A percentile compares a stretch with the other conserved stretches of the same genome.
phyloP scores from a whole-genome alignment of 2,113 vertebrate species.

The Dromaius novaehollandiae region DNA sequence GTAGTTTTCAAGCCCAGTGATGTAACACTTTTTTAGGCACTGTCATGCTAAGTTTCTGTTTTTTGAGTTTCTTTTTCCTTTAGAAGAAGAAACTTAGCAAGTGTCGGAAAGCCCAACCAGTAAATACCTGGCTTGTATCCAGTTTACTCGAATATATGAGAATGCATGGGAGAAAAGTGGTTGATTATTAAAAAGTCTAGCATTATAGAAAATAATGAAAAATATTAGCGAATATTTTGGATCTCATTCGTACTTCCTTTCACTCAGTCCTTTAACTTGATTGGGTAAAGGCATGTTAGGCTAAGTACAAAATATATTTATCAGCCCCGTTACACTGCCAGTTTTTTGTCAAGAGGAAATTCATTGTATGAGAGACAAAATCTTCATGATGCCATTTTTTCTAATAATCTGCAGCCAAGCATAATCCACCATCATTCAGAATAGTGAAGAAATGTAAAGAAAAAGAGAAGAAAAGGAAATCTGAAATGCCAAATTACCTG shows the following conservation, averaged over 20 bases:
- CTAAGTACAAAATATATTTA: slow-evolving; percentile 23
- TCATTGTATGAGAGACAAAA: background rate
- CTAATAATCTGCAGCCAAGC: background rate
- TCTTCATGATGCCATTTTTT: background rate
- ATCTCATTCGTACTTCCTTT: background rate
- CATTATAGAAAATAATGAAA: slow-evolving; percentile 4
- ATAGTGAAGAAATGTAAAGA: background rate
- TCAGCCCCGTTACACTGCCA: background rate
- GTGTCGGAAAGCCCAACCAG: slow-evolving; percentile 7
- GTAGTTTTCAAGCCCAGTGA: slow-evolving; percentile 15
- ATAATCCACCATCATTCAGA: background rate
- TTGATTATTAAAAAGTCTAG: slow-evolving; percentile 35
- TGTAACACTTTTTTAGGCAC: slow-evolving; percentile 6
- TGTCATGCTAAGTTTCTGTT: slow-evolving; percentile 55
- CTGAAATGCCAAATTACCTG: background rate
- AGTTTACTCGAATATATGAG: slow-evolving; percentile 26
- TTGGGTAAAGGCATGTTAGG: slow-evolving; percentile 25
- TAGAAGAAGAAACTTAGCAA: slow-evolving; percentile 65
- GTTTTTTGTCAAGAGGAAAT: slow-evolving; percentile 19
- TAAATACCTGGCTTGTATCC: slow-evolving; percentile 37
- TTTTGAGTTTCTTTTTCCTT: slow-evolving; percentile 56
- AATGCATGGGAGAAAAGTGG: slow-evolving; percentile 5
- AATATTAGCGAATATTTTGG: slow-evolving; percentile 5
- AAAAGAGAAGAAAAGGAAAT: background rate
- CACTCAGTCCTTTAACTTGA: background rate